Evolutionary conservation across 1,140 invertebrate species (phyloP).

Genomic region (Brachionus sp.): DNA sequence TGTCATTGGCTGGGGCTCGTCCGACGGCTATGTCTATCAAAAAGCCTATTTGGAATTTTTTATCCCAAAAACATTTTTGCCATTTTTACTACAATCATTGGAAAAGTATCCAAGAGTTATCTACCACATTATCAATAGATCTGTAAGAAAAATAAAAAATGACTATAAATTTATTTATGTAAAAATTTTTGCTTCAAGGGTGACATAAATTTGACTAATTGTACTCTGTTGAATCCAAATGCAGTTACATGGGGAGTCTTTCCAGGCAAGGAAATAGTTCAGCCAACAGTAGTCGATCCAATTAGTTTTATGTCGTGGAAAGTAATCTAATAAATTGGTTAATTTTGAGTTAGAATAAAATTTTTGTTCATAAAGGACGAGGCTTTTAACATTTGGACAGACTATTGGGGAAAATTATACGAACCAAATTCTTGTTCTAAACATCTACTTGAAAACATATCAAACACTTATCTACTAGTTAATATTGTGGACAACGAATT

Average conservation of each 20-base stretch:
- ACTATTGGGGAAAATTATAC: slow-evolving; percentile 65
- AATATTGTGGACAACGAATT: slow-evolving; percentile 67
- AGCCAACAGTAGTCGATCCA: slow-evolving; percentile 67
- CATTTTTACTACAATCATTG: slow-evolving; percentile 61
- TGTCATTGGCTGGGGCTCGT: slow-evolving; percentile 64
- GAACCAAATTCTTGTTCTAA: slow-evolving; percentile 60
- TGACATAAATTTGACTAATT: slow-evolving; percentile 63
- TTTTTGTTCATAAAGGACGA: slow-evolving; percentile 60
- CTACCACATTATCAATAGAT: slow-evolving; percentile 64
- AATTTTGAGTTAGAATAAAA: not conserved
- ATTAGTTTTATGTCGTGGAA: slow-evolving; percentile 66
- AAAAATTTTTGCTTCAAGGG: slow-evolving; percentile 55
- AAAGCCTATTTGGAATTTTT: slow-evolving; percentile 64
- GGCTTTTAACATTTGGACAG: slow-evolving; percentile 65
- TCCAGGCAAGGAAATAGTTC: slow-evolving; percentile 66
- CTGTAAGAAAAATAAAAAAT: slow-evolving; percentile 52
- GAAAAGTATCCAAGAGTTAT: slow-evolving; percentile 63
- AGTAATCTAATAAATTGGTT: slow-evolving; percentile 50
- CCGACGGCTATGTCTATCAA: slow-evolving; percentile 65
- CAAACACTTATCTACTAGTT: slow-evolving; percentile 64
- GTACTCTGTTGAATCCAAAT: slow-evolving; percentile 62
- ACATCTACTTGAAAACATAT: slow-evolving; percentile 61
- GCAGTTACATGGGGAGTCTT: slow-evolving; percentile 69
- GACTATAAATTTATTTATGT: not conserved
- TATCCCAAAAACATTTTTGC: slow-evolving; percentile 61